Percentiles rank a stretch among this genome's conserved stretches.
These are phyloP conservation scores for Brevimyrus niger DNA, from an alignment of 2,113 vertebrate species.

Conservation along the genomic window DNA sequence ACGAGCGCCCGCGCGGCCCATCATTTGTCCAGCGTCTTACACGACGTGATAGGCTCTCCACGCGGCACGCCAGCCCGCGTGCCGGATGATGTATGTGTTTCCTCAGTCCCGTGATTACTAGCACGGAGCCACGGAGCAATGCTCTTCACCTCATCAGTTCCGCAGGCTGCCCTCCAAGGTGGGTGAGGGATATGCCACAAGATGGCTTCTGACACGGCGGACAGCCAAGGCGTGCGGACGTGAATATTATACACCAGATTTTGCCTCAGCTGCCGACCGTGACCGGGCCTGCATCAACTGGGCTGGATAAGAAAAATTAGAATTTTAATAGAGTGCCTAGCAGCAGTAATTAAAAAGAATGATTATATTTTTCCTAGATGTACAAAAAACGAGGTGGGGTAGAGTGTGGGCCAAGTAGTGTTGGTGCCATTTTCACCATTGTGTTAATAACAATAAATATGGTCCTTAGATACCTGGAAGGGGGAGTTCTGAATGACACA, in stretches of 20 bases:
- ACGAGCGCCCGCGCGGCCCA: slow-evolving; percentile 85
- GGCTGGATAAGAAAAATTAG: slow-evolving; percentile 81
- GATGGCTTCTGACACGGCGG: slow-evolving; percentile 92
- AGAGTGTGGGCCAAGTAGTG: slow-evolving; percentile 33
- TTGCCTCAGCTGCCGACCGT: slow-evolving; percentile 77
- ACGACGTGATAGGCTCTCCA: slow-evolving; percentile 89
- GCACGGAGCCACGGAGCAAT: slow-evolving; percentile 84
- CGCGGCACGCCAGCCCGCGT: slow-evolving; percentile 92
- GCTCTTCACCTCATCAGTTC: slow-evolving; percentile 99
- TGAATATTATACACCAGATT: slow-evolving; percentile 84
- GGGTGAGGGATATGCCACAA: slow-evolving; percentile 90
- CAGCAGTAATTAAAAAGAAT: slow-evolving; percentile 83
- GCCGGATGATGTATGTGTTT: slow-evolving; percentile 99
- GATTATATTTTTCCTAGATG: slow-evolving; percentile 72
- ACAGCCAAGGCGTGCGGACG: slow-evolving; percentile 72
- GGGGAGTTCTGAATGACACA: slow-evolving; percentile 22
- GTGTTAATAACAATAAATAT: slow-evolving; percentile 14
- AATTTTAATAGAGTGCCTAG: slow-evolving; percentile 72
- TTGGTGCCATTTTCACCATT: slow-evolving; percentile 27
- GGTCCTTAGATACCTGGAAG: slow-evolving; percentile 10
- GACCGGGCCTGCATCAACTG: slow-evolving; percentile 83
- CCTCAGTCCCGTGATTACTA: slow-evolving; percentile 99
- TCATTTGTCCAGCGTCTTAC: slow-evolving; percentile 99
- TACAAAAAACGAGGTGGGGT: slow-evolving; percentile 46
- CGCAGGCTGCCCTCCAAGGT: slow-evolving; percentile 88